These are phyloP conservation scores for Calypte anna DNA, from an alignment of 2,113 vertebrate species.

Conservation along the genomic window DNA sequence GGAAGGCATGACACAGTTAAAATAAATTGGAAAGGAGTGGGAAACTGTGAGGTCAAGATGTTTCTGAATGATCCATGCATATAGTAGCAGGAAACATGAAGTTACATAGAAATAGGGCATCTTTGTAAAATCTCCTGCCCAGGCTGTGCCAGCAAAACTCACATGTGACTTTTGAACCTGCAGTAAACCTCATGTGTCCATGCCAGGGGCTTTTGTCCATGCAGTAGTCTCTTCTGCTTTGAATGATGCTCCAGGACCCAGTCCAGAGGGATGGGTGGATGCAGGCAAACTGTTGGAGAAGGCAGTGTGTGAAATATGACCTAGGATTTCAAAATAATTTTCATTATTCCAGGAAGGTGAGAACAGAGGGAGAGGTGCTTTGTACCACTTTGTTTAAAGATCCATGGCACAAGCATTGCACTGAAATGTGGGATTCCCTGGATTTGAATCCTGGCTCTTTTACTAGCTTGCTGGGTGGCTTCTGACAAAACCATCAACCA, in stretches of 20 bases:
- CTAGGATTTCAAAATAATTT: not conserved
- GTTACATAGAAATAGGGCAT: not conserved
- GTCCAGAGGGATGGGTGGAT: not conserved
- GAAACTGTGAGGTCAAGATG: not conserved
- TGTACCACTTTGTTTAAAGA: not conserved
- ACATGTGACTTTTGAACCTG: not conserved
- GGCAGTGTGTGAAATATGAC: not conserved
- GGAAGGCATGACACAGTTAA: not conserved
- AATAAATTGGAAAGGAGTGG: not conserved
- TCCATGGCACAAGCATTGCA: not conserved
- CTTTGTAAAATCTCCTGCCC: constrained; percentile 10
- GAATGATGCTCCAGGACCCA: not conserved
- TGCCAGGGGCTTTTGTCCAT: not conserved
- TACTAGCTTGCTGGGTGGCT: not conserved
- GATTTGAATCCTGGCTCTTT: not conserved
- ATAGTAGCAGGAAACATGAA: not conserved
- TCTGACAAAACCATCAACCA: not conserved
- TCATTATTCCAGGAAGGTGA: not conserved
- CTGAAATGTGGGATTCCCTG: not conserved
- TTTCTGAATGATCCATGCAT: not conserved
- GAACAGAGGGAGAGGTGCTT: not conserved
- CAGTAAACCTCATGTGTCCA: not conserved
- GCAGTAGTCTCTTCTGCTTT: not conserved
- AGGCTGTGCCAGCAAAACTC: constrained; percentile 17
- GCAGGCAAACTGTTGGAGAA: not conserved